A percentile compares a stretch with the other conserved stretches of the same genome.
phyloP scores from a whole-genome alignment of 2,797 vertebrate species.

The Alosa sapidissima region DNA sequence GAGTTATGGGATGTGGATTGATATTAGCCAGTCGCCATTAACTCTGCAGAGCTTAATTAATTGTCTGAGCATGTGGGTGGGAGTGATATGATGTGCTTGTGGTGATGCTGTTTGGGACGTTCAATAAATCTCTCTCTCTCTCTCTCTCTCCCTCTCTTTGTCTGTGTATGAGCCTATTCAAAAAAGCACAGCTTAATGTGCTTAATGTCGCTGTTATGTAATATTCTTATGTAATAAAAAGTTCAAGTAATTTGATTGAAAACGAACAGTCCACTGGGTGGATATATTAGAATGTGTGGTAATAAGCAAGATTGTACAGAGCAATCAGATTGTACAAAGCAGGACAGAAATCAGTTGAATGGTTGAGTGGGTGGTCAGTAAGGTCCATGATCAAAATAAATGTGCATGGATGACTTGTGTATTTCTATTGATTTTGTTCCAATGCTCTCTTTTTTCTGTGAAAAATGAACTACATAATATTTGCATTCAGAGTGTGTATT shows the following conservation, averaged over 20 bases:
- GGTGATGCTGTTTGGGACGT: background rate
- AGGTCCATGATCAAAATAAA: background rate
- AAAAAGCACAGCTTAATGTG: background rate
- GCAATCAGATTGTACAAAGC: too few species aligned
- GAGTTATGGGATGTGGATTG: background rate
- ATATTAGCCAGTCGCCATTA: constrained; percentile 3
- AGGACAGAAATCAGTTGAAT: background rate
- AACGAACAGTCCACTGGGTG: background rate
- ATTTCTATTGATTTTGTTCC: background rate
- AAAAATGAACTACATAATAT: background rate
- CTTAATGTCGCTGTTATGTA: background rate
- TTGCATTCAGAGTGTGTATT: background rate
- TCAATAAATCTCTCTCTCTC: background rate
- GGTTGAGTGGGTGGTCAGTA: background rate
- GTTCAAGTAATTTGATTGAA: background rate
- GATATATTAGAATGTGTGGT: background rate
- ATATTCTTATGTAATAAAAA: too few species aligned
- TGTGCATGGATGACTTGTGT: background rate
- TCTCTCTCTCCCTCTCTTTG: background rate
- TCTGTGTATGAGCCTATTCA: background rate
- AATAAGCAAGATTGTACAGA: background rate
- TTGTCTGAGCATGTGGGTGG: constrained; percentile 8
- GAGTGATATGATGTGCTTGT: background rate
- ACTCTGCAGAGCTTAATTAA: background rate
- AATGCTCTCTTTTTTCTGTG: background rate